phyloP scores from a whole-genome alignment of 2,797 vertebrate genomes.

The Allobates femoralis region DNA sequence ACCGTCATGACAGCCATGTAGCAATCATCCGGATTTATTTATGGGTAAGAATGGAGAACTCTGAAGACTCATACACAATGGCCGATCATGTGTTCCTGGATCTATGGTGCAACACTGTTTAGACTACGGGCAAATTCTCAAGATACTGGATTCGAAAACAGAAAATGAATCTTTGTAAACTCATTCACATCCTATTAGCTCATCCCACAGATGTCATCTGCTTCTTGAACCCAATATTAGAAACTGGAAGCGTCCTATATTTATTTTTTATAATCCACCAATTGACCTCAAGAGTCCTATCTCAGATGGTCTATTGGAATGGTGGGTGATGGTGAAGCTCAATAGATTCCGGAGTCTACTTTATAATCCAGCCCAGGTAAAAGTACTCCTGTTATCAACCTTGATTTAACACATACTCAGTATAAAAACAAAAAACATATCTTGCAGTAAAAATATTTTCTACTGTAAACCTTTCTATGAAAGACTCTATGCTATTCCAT shows the following conservation, averaged over 20 bases:
- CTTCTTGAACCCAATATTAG: too few species aligned
- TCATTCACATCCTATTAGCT: too few species aligned
- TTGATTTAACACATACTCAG: too few species aligned
- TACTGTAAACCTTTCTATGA: too few species aligned
- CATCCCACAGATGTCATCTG: too few species aligned
- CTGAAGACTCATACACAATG: background rate
- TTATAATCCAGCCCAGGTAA: background rate
- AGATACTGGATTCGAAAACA: background rate
- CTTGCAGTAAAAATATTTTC: too few species aligned
- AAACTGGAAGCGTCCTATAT: too few species aligned
- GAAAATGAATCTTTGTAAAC: background rate
- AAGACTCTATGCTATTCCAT: too few species aligned
- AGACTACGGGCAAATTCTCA: background rate
- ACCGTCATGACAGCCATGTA: slow-evolving; percentile 3
- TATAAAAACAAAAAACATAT: too few species aligned
- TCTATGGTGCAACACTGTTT: background rate
- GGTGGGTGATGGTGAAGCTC: background rate
- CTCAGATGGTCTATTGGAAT: background rate
- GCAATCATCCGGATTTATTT: background rate
- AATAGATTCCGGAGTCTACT: background rate
- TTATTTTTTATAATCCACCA: background rate
- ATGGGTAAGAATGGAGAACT: background rate
- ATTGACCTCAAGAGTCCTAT: background rate
- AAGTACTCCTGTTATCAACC: too few species aligned
- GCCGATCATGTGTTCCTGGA: background rate